Evolutionary conservation across 2,113 vertebrate species (phyloP), one percentile per base, ranked within the genome.

Genomic region (Mustela lutreola): DNA sequence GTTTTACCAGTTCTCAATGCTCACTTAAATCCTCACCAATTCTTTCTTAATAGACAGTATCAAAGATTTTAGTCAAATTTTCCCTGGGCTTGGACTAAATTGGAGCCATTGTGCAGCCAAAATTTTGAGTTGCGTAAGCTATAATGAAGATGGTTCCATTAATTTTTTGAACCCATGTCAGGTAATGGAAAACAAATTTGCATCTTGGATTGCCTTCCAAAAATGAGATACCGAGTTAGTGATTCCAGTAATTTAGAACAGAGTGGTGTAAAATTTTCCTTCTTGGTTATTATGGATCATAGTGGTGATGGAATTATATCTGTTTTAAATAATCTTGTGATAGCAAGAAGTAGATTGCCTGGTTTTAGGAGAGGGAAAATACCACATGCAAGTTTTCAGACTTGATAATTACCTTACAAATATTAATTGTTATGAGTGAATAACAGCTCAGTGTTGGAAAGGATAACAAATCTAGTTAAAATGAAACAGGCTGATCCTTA

Each of bases 161-260:
- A 80, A 87, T 92, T 94, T 89, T 70, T 93, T 88, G 84, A 92
- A 21, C 33, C 62, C 36, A 80, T 50, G 24, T 95, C 78, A 93
- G 65, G 88, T 86, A 97, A 89, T 96, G 48, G 67, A 92, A 97
- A 96, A 95, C 76, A 93, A 98, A 89, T 67, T 83, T 88, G 22
- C 28, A 85, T 82, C 42, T 91, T 1, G 0, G 39, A 60, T 95
- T 7, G 1, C 58, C 56, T 91, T 92, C 88, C 92, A 92, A 96
- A 96, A 78, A 63, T 95, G 78, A 97, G 50, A 80, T 63, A 84
- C 12, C 33, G 48, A 63, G 39, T 63, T 92, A 63, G 42, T 70
- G 60, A 95, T 94, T 93, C 15, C 67, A 93, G 70, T 95, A 80
- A 96, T 36, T 76, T 95, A 96, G 75, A 87, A 58, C 67, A 78